These are phyloP conservation scores for Craniophora ligustri DNA, from an alignment of 2,888 invertebrate species.

Conservation along the genomic window DNA sequence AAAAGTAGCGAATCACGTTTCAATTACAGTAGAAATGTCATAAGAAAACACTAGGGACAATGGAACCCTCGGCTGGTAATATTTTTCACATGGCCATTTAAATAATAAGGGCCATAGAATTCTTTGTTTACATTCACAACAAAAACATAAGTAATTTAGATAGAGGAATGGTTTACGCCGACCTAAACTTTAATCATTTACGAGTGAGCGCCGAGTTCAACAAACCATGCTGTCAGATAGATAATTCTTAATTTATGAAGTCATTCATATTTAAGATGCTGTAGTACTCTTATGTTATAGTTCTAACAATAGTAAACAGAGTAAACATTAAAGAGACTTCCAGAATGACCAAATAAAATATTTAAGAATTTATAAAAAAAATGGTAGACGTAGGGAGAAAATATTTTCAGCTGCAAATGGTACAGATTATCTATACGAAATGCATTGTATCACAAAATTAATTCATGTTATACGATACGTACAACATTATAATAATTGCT, in stretches of 20 bases:
- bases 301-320: not conserved
- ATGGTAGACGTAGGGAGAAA: too few species aligned
- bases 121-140: conserved; percentile 42
- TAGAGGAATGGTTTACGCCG: conserved; percentile 58
- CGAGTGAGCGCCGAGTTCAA: conserved; percentile 43
- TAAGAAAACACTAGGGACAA: conserved; percentile 61
- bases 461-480: conserved; percentile 4
- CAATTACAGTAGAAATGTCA: conserved; percentile 73
- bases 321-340: too few species aligned
- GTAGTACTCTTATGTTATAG: not conserved
- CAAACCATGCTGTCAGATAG: conserved; percentile 46
- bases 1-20: conserved; percentile 82
- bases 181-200: conserved; percentile 24
- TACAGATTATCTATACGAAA: too few species aligned
- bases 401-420: too few species aligned
- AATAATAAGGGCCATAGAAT: conserved; percentile 49
- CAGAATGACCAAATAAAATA: too few species aligned
- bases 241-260: conserved; percentile 46
- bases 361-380: too few species aligned
- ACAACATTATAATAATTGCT: conserved; percentile 24
- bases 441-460: not conserved
- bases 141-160: conserved; percentile 48
- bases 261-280: conserved; percentile 19
- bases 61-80: conserved; percentile 38
- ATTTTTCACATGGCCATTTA: conserved; percentile 49